These are phyloP conservation scores for Gymnopithys bicolor DNA, from an alignment of 2,797 vertebrate species.

Conservation along the genomic window DNA sequence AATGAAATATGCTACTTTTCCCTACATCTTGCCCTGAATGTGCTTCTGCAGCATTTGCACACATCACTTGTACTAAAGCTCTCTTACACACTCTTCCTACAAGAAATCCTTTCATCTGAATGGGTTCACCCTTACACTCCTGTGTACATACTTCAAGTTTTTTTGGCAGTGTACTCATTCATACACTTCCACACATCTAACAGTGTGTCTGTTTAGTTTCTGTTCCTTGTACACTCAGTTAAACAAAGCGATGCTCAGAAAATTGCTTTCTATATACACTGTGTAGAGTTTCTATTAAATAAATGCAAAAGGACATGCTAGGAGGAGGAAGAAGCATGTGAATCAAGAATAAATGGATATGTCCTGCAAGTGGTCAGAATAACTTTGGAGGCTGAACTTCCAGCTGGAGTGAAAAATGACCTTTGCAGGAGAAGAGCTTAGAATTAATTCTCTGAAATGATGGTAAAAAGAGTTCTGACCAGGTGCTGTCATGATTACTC, in stretches of 20 bases:
- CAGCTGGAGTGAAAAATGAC: conserved; percentile 65
- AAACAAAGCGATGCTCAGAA: neutral
- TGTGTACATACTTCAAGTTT: neutral
- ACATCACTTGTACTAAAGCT: neutral
- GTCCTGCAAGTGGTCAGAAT: conserved; percentile 35
- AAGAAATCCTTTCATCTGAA: neutral
- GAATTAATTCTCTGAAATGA: conserved; percentile 64
- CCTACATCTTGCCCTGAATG: neutral
- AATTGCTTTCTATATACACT: neutral
- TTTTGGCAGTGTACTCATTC: neutral
- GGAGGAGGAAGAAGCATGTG: conserved; percentile 28
- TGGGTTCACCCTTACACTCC: neutral
- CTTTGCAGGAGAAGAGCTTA: conserved; percentile 55
- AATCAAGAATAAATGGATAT: conserved; percentile 39
- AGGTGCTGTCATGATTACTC: conserved; percentile 31
- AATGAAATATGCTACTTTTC: neutral
- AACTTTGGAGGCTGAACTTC: conserved; percentile 51
- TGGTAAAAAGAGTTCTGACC: conserved; percentile 65
- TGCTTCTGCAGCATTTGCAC: neutral
- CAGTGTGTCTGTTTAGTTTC: neutral
- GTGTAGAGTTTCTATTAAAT: conserved; percentile 13
- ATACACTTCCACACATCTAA: neutral
- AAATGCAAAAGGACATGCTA: conserved; percentile 5
- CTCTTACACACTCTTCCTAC: neutral
- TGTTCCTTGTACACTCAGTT: neutral